These are phyloP conservation scores for Melitaea athalia DNA, from an alignment of 2,888 invertebrate genomes.

Conservation along the genomic window DNA sequence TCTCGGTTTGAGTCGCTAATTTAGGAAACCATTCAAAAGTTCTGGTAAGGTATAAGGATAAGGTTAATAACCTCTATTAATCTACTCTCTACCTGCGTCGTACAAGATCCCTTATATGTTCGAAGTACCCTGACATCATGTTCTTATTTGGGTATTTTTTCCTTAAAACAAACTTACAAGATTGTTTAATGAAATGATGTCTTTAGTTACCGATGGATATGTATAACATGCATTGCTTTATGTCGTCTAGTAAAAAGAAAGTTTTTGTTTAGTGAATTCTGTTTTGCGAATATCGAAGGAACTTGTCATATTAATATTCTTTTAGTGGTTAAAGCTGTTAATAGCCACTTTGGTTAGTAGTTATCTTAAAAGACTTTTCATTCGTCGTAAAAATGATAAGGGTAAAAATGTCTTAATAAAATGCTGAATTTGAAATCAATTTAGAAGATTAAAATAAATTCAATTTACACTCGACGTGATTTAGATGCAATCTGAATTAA, in stretches of 20 bases:
- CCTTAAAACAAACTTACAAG: background rate
- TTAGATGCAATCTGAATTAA: background rate
- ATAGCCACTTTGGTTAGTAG: slow-evolving; percentile 2
- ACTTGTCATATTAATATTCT: background rate
- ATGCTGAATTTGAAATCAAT: background rate
- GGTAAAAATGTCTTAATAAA: background rate
- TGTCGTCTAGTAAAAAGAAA: too few species aligned
- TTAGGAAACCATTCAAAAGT: slow-evolving; percentile 10
- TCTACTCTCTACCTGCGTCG: slow-evolving; percentile 22
- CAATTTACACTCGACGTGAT: background rate
- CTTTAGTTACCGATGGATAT: background rate
- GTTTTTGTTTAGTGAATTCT: background rate
- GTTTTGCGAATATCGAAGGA: background rate
- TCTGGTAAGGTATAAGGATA: slow-evolving; percentile 20
- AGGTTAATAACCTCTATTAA: slow-evolving; percentile 27
- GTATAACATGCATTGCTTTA: too few species aligned
- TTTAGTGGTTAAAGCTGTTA: slow-evolving; percentile 8
- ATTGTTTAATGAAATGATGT: background rate
- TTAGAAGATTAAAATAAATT: background rate
- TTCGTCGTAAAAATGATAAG: slow-evolving; percentile 21
- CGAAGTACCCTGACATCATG: slow-evolving; percentile 10
- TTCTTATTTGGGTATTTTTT: background rate
- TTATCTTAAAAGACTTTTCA: slow-evolving; percentile 19
- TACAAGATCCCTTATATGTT: slow-evolving; percentile 11
- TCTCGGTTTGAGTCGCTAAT: slow-evolving; percentile 11